phyloP scores from a whole-genome alignment of 2,113 vertebrate species.

The Gymnarchus niloticus region DNA sequence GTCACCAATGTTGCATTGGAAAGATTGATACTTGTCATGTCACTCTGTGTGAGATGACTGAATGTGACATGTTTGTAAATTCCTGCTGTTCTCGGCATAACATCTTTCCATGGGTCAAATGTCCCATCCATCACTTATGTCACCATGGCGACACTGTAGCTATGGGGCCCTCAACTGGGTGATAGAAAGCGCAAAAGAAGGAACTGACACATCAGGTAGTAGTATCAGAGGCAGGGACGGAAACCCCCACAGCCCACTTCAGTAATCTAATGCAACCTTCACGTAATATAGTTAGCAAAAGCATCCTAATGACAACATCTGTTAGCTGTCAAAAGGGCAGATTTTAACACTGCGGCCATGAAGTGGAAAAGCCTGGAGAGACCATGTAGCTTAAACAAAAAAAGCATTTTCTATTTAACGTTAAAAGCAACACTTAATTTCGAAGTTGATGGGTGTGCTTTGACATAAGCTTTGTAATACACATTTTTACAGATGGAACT shows the following conservation, averaged over 20 bases:
- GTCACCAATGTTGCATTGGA: not conserved
- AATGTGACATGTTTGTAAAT: not conserved
- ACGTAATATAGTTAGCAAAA: not conserved
- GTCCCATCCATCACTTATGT: not conserved
- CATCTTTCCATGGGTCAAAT: not conserved
- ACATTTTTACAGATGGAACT: too few relatives aligned
- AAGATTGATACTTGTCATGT: not conserved
- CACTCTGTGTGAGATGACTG: not conserved
- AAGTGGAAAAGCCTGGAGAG: not conserved
- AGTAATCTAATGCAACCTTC: not conserved
- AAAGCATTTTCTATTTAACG: not conserved
- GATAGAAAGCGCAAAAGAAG: too few relatives aligned
- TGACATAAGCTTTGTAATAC: not conserved
- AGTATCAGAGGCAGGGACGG: not conserved
- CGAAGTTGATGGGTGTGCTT: not conserved
- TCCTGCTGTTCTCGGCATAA: not conserved
- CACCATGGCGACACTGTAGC: not conserved
- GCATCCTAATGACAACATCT: not conserved
- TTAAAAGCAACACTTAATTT: not conserved
- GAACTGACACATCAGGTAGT: not conserved
- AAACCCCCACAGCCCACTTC: not conserved
- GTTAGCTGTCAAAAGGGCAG: not conserved
- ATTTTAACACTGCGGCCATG: not conserved
- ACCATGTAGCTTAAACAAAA: not conserved
- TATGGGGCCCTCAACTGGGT: not conserved